phyloP scores from a whole-genome alignment of 2,888 invertebrate species.

The Myathropa florea region DNA sequence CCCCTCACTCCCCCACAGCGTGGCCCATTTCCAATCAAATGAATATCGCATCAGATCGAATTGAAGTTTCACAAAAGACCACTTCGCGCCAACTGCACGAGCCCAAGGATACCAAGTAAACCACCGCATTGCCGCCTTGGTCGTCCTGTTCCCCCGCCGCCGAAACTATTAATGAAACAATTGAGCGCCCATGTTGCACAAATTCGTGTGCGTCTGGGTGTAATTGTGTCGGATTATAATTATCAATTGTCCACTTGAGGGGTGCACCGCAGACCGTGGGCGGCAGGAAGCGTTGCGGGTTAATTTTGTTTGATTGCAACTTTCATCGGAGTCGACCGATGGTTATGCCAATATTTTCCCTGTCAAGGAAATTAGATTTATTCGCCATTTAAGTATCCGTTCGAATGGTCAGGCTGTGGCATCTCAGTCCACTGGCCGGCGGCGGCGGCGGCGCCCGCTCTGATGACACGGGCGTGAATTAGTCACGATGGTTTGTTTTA shows the following conservation, averaged over 20 bases:
- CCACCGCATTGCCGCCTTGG: not conserved
- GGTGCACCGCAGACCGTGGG: not conserved
- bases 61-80: constrained; percentile 43
- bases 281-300: not conserved
- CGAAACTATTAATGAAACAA: constrained; percentile 20
- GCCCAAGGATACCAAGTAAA: not conserved
- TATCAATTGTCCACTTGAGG: constrained; percentile 21
- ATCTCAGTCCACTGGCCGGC: no score
- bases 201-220: constrained; percentile 2
- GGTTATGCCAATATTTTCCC: not conserved
- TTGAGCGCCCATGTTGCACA: constrained; percentile 17
- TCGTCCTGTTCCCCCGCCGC: no score
- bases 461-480: constrained; percentile 41
- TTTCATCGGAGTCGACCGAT: not conserved
- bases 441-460: constrained; percentile 9
- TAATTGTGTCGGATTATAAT: constrained; percentile 40
- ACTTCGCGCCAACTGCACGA: not conserved
- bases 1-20: no score
- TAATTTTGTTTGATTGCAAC: constrained; percentile 10
- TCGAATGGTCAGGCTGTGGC: no score
- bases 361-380: constrained; percentile 28
- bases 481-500: constrained; percentile 28
- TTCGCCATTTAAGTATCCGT: constrained; percentile 26
- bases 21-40: constrained; percentile 28
- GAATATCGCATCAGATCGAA: constrained; percentile 49